Conservation (phyloP, 2,888 invertebrate genomes). For the Erebia epiphron region DNA sequence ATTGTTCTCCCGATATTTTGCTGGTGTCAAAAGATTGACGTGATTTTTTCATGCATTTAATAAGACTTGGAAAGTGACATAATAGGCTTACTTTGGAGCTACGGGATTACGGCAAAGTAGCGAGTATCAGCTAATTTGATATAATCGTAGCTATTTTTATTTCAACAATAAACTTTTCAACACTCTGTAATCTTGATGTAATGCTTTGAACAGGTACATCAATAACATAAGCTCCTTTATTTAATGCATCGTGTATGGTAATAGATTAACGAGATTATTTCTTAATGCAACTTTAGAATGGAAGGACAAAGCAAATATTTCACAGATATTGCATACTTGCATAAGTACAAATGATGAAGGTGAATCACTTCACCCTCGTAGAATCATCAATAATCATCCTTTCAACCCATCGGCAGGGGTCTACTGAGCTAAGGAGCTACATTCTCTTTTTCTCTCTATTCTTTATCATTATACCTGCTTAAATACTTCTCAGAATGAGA, state of each 20-base stretch:
- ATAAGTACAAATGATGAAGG: neutral
- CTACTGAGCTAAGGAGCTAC: neutral
- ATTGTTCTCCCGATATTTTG: no score
- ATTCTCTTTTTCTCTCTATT: no score
- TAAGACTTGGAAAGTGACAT: no score
- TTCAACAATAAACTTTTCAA: neutral
- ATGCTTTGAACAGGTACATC: neutral
- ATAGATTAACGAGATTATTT: conserved; percentile 24
- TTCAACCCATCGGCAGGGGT: neutral
- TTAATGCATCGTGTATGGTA: conserved; percentile 22
- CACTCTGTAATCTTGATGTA: neutral
- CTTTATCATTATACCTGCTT: no score
- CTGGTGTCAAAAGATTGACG: no score
- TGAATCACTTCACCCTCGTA: neutral
- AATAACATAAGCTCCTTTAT: conserved; percentile 5
- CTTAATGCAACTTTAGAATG: conserved; percentile 23
- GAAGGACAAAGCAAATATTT: conserved; percentile 24
- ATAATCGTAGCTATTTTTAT: neutral
- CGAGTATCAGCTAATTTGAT: no score
- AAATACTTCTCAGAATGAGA: no score
- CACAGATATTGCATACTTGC: neutral
- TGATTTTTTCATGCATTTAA: no score
- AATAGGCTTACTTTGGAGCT: no score
- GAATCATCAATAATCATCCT: neutral
- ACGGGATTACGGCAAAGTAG: no score